phyloP scores from a whole-genome alignment of 2,888 invertebrate species.

The Steinernema carpocapsae region DNA sequence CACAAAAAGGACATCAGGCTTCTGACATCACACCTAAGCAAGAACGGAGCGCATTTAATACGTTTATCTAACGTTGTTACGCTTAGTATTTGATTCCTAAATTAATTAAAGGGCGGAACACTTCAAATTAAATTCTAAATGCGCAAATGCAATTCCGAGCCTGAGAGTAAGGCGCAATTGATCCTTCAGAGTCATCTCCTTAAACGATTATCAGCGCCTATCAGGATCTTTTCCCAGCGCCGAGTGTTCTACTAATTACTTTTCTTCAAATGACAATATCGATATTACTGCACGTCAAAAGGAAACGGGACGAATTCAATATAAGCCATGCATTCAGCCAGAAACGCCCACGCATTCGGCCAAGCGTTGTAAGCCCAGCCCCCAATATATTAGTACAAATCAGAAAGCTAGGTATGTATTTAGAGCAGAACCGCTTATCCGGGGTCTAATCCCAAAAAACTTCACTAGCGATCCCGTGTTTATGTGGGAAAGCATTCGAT shows the following conservation, averaged over 20 bases:
- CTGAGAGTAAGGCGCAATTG: neutral
- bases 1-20: neutral
- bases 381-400: constrained; percentile 28
- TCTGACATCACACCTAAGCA: constrained; percentile 3
- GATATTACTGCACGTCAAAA: constrained; percentile 27
- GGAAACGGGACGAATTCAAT: constrained; percentile 33
- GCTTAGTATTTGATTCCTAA: neutral
- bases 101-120: constrained; percentile 7
- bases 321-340: constrained; percentile 29
- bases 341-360: constrained; percentile 14
- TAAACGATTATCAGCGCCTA: neutral
- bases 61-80: constrained; percentile 10
- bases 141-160: neutral
- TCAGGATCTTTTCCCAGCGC: neutral
- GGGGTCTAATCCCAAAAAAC: neutral
- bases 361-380: constrained; percentile 18
- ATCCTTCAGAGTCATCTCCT: constrained; percentile 21
- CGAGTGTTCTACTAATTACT: constrained; percentile 23
- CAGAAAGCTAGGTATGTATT: neutral
- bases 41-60: neutral
- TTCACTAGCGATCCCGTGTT: no score
- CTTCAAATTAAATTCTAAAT: neutral
- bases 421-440: neutral
- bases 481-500: no score
- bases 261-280: constrained; percentile 21